Evolutionary conservation across 2,113 vertebrate species (phyloP).

Genomic region (Phyllopteryx taeniolatus): DNA sequence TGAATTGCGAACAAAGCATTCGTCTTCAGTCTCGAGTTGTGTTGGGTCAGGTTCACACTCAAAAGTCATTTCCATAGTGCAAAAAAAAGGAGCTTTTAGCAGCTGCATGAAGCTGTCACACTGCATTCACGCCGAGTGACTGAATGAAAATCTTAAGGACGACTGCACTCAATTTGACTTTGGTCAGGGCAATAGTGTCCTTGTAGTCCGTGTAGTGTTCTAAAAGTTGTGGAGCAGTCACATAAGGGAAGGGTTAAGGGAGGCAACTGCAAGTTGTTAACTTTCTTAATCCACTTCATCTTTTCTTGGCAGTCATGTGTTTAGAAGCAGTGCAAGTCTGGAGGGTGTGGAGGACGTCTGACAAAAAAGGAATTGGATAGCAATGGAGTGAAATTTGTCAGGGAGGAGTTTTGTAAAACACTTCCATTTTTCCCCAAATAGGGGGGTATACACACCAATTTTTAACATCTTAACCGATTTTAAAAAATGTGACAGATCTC

Average conservation of each 20-base stretch:
- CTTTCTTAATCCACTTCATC: constrained; percentile 3
- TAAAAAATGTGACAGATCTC: no score
- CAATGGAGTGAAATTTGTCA: no score
- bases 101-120: constrained; percentile 26
- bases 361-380: background rate
- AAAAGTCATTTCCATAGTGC: constrained; percentile 6
- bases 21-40: constrained; percentile 1
- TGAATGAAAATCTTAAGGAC: background rate
- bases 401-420: no score
- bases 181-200: background rate
- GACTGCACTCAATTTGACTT: constrained; percentile 11
- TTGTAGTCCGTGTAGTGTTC: background rate
- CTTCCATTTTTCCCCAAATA: no score
- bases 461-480: no score
- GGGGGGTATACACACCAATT: no score
- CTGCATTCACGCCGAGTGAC: constrained; percentile 2
- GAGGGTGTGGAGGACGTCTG: background rate
- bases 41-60: constrained; percentile 3
- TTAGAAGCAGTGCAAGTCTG: background rate
- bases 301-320: background rate
- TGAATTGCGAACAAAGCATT: constrained; percentile 17
- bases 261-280: background rate
- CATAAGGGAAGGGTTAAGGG: background rate
- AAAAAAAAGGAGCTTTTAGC: constrained; percentile 22
- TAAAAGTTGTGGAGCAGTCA: background rate